These are phyloP conservation scores for Sipha flava DNA, from an alignment of 1,140 invertebrate species.

Conservation along the genomic window DNA sequence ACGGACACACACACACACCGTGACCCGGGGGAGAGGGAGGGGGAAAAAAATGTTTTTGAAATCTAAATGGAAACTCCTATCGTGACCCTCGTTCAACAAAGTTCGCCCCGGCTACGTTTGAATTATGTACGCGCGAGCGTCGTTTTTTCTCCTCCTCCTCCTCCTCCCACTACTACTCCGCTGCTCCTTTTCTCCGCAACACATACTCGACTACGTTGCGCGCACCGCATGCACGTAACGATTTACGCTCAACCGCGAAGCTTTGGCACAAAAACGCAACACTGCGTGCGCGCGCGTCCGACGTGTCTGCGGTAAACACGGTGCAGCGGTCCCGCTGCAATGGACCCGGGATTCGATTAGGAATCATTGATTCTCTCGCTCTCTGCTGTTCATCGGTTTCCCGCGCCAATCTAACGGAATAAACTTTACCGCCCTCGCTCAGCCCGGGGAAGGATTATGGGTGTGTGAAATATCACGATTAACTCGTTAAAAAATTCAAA, in stretches of 20 bases:
- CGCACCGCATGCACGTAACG: too few species aligned
- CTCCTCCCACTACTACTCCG: too few species aligned
- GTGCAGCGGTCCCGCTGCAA: background rate
- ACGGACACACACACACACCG: background rate
- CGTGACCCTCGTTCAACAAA: constrained; percentile 4
- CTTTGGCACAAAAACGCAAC: background rate
- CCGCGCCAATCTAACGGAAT: background rate
- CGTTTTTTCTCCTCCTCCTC: background rate
- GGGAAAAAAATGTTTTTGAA: background rate
- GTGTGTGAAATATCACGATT: too few species aligned
- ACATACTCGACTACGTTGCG: too few species aligned
- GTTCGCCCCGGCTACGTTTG: background rate
- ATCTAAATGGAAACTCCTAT: constrained; percentile 3
- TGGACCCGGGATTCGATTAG: background rate
- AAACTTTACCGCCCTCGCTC: too few species aligned
- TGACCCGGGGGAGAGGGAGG: background rate
- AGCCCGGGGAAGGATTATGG: too few species aligned
- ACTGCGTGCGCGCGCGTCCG: background rate
- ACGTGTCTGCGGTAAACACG: too few species aligned
- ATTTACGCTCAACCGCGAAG: background rate
- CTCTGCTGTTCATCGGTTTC: background rate
- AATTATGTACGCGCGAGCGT: background rate
- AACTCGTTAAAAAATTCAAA: too few species aligned
- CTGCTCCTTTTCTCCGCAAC: too few species aligned
- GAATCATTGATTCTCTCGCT: too few species aligned